Percentiles rank a stretch among this genome's conserved stretches.
These are phyloP conservation scores for Pyxicephalus adspersus DNA, from an alignment of 2,113 vertebrate genomes.

Conservation along the genomic window DNA sequence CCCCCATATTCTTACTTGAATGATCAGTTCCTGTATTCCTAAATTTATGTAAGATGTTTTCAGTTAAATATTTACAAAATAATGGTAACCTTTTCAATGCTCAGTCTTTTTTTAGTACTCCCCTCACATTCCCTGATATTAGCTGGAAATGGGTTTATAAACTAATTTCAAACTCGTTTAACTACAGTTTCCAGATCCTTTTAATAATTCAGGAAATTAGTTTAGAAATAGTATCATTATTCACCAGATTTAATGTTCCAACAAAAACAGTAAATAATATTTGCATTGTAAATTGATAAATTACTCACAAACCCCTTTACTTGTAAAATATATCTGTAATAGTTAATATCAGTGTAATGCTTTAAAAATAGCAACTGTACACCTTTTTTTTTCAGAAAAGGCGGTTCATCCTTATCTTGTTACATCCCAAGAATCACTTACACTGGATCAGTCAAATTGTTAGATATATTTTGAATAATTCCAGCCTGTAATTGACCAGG, in stretches of 20 bases:
- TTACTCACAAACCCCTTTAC: background rate
- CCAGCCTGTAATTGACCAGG: too few relatives aligned
- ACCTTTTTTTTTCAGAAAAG: too few relatives aligned
- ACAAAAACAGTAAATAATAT: slow-evolving; percentile 1
- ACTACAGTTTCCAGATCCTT: slow-evolving; percentile 48
- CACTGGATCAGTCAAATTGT: too few relatives aligned
- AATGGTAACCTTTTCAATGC: slow-evolving; percentile 32
- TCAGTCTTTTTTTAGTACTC: slow-evolving; percentile 39
- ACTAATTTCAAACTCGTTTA: slow-evolving; percentile 48
- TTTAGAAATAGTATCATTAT: slow-evolving; percentile 44
- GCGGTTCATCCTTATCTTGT: too few relatives aligned
- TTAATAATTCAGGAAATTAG: slow-evolving; percentile 51
- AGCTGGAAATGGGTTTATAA: slow-evolving; percentile 51
- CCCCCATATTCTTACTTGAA: background rate
- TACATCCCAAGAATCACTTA: too few relatives aligned
- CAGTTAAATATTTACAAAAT: slow-evolving; percentile 12
- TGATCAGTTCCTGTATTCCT: background rate
- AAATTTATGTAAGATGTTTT: slow-evolving; percentile 8
- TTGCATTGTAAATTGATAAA: background rate
- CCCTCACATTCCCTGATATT: background rate
- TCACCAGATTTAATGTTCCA: slow-evolving; percentile 23
- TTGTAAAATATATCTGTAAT: too few relatives aligned
- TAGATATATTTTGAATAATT: too few relatives aligned
- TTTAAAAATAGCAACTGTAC: too few relatives aligned
- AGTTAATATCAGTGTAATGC: too few relatives aligned